Evolutionary conservation across 2,888 invertebrate genomes (phyloP).

Genomic region (Tetrapedia diversipes): DNA sequence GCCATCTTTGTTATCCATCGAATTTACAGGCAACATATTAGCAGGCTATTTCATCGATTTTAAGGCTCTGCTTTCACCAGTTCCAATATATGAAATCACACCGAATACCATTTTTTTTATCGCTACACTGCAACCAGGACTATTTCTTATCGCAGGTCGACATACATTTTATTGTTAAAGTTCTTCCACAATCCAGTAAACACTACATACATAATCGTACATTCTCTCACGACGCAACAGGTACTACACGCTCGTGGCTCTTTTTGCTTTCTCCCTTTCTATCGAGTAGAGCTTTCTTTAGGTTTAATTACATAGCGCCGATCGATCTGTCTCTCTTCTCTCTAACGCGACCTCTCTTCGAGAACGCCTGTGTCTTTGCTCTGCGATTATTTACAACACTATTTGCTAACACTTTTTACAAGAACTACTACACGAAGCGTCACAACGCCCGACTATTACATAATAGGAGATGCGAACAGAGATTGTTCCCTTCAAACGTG

Average conservation of each 20-base stretch:
- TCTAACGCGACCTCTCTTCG: not conserved
- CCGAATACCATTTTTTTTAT: slow-evolving; percentile 16
- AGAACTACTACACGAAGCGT: slow-evolving; percentile 35
- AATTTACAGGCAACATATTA: not conserved
- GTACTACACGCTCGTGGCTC: slow-evolving; percentile 69
- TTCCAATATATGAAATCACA: not conserved
- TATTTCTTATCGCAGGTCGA: slow-evolving; percentile 56
- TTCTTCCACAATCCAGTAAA: slow-evolving; percentile 51
- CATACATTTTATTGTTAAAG: slow-evolving; percentile 54
- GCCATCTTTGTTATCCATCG: not conserved
- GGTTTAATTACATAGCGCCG: not conserved
- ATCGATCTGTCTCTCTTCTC: slow-evolving; percentile 17
- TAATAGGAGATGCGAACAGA: slow-evolving; percentile 23
- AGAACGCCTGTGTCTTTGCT: slow-evolving; percentile 31
- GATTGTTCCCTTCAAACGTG: slow-evolving; percentile 28
- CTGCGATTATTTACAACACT: slow-evolving; percentile 51
- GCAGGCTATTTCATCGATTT: not conserved
- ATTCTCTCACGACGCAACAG: slow-evolving; percentile 72
- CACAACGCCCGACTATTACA: slow-evolving; percentile 16
- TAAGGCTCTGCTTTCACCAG: slow-evolving; percentile 6
- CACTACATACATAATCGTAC: slow-evolving; percentile 60
- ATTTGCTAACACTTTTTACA: slow-evolving; percentile 51
- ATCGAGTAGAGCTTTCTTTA: not conserved
- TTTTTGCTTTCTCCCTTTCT: slow-evolving; percentile 31
- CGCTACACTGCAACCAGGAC: not conserved